Conservation (phyloP, 1,140 invertebrate species). For the Calycopis cecrops region DNA sequence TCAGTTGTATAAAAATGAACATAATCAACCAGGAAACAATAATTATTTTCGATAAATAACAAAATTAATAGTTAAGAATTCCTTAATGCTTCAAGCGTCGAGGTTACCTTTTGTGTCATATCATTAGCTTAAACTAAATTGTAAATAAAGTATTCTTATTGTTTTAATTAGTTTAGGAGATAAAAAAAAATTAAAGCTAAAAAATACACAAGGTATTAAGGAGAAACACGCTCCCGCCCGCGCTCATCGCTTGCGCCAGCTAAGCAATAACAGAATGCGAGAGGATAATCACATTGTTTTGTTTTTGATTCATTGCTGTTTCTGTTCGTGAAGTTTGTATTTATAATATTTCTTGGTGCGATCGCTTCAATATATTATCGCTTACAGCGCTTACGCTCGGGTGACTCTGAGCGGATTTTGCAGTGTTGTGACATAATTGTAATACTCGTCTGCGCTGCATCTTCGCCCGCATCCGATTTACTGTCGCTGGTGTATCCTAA, state of each 20-base stretch:
- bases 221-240: background rate
- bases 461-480: no score
- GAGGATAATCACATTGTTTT: constrained; percentile 71
- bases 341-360: constrained; percentile 56
- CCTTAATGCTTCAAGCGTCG: no score
- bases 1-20: no score
- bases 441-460: no score
- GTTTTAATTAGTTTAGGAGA: no score
- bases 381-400: constrained; percentile 16
- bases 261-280: constrained; percentile 40
- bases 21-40: no score
- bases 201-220: background rate
- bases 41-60: no score
- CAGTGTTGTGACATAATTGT: constrained; percentile 3
- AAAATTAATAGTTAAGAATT: no score
- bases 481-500: no score
- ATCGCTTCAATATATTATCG: constrained; percentile 34
- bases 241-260: constrained; percentile 23
- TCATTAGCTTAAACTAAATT: no score
- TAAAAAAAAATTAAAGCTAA: background rate
- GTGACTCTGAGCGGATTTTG: constrained; percentile 3
- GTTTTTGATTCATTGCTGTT: constrained; percentile 69
- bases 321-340: constrained; percentile 61
- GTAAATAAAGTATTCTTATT: no score
- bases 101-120: no score